Evolutionary conservation across 2,113 vertebrate genomes (phyloP).

Genomic region (Athene noctua): DNA sequence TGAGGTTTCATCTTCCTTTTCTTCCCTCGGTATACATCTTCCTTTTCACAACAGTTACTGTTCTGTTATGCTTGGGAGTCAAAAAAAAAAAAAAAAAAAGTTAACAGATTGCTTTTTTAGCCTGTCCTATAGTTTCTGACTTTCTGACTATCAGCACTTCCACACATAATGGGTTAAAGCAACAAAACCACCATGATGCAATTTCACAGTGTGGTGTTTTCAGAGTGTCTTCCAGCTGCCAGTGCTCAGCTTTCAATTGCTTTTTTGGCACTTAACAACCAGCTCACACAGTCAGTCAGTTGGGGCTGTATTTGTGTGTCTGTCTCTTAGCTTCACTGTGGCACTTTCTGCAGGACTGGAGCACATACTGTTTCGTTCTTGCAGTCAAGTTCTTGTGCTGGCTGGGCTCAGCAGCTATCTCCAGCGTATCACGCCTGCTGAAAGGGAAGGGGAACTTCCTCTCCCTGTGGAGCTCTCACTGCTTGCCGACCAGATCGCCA

Average conservation of each 20-base stretch:
- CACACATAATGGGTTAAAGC: background rate
- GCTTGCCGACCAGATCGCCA: rapidly evolving
- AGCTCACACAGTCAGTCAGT: background rate
- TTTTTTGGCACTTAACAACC: constrained; percentile 31
- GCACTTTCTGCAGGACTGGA: background rate
- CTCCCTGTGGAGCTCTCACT: background rate
- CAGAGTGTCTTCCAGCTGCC: constrained; percentile 11
- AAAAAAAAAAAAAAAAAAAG: background rate
- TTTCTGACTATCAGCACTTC: background rate
- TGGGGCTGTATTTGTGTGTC: background rate
- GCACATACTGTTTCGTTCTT: background rate
- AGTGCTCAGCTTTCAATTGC: background rate
- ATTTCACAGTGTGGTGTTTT: constrained; percentile 63
- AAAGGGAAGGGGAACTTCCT: background rate
- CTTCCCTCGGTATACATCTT: background rate
- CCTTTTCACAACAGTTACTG: background rate
- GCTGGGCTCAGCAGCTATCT: background rate
- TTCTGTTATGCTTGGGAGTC: background rate
- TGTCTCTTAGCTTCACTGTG: background rate
- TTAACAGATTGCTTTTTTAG: background rate
- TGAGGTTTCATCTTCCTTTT: background rate
- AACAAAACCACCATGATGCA: background rate
- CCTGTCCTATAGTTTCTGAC: background rate
- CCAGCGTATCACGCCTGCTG: background rate
- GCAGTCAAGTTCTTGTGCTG: background rate